Conservation (phyloP, 2,888 invertebrate species). For the Maniola hyperantus region DNA sequence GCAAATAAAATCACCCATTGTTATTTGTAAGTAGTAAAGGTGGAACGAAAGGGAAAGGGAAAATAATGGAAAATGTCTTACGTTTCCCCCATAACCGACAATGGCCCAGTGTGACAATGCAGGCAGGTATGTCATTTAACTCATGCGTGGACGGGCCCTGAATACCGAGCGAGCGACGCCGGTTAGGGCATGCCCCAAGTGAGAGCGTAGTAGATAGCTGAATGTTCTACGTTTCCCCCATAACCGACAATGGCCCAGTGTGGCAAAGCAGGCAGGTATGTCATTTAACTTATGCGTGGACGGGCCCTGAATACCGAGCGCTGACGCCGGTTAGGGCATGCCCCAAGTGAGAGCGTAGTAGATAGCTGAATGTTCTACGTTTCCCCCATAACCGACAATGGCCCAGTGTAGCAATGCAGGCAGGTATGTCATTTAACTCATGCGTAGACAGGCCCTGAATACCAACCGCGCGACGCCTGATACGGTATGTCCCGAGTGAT, state of each 20-base stretch:
- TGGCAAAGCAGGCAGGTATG: constrained; percentile 45
- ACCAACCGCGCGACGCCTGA: constrained; percentile 48
- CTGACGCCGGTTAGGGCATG: constrained; percentile 44
- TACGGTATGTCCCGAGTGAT: constrained; percentile 37
- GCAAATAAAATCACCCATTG: neutral
- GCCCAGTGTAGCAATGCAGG: constrained; percentile 46
- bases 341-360: constrained; percentile 35
- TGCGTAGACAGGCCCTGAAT: constrained; percentile 49
- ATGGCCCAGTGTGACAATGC: constrained; percentile 47
- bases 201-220: constrained; percentile 22
- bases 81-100: constrained; percentile 33
- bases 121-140: constrained; percentile 41
- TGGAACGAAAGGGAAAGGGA: constrained; percentile 41
- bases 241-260: constrained; percentile 42
- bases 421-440: constrained; percentile 42
- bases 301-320: constrained; percentile 50
- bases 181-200: constrained; percentile 38
- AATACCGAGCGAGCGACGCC: constrained; percentile 48
- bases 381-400: constrained; percentile 37
- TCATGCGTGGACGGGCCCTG: constrained; percentile 46
- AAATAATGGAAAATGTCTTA: constrained; percentile 35
- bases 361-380: constrained; percentile 17
- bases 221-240: constrained; percentile 25
- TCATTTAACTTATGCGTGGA: constrained; percentile 44
- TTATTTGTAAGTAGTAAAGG: neutral